These are phyloP conservation scores for Heterochromis multidens DNA, from an alignment of 2,113 vertebrate species.

Conservation along the genomic window DNA sequence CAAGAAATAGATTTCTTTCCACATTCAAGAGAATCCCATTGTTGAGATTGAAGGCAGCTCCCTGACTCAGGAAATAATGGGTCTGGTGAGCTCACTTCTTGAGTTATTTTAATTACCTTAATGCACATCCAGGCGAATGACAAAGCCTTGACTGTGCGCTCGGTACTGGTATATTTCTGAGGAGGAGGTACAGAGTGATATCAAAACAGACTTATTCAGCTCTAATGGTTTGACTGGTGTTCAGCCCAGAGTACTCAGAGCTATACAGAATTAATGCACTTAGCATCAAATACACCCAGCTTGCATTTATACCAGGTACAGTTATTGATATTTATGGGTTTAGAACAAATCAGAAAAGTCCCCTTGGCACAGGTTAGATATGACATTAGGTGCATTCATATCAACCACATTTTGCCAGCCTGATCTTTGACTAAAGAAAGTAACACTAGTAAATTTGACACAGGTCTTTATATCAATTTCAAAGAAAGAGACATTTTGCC, in stretches of 20 bases:
- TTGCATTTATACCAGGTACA: not conserved
- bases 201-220: slow-evolving; percentile 22
- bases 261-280: not conserved
- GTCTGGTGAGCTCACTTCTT: slow-evolving; percentile 12
- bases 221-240: not conserved
- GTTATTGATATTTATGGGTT: not conserved
- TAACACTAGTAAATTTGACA: slow-evolving; percentile 31
- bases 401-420: not conserved
- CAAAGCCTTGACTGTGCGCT: slow-evolving; percentile 32
- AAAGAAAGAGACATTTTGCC: slow-evolving; percentile 31
- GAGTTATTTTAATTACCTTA: slow-evolving; percentile 53
- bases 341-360: not conserved
- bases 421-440: not conserved
- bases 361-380: not conserved
- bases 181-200: not conserved
- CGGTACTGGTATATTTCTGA: slow-evolving; percentile 3
- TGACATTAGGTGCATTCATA: not conserved
- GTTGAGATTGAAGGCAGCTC: slow-evolving; percentile 17
- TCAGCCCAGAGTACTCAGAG: not conserved
- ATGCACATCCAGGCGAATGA: slow-evolving; percentile 42
- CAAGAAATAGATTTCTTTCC: slow-evolving; percentile 17
- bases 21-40: slow-evolving; percentile 10
- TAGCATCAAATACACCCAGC: not conserved
- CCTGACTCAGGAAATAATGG: slow-evolving; percentile 32
- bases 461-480: slow-evolving; percentile 49